A percentile compares a stretch with the other conserved stretches of the same genome.
phyloP scores from a whole-genome alignment of 1,140 invertebrate species.

The Zophobas morio region DNA sequence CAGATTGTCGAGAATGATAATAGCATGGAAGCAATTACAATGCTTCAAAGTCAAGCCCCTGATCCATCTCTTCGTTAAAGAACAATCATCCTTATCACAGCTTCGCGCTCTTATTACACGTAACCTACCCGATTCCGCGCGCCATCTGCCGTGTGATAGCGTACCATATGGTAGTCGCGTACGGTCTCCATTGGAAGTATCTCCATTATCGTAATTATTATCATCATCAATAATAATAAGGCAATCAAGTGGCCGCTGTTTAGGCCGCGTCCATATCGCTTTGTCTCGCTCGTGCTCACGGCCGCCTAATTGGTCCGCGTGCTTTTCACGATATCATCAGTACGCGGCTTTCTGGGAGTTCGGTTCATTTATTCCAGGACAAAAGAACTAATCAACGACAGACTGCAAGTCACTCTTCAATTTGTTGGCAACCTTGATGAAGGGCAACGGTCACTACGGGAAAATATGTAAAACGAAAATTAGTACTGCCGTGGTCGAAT shows the following conservation, averaged over 20 bases:
- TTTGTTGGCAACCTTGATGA: conserved; percentile 24
- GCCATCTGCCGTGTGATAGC: conserved; percentile 1
- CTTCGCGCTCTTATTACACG: background rate
- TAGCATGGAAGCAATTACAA: too few species aligned
- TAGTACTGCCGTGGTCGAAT: conserved; percentile 24
- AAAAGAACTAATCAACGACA: conserved; percentile 54
- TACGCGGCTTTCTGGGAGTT: conserved; percentile 42
- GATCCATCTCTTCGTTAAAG: too few species aligned
- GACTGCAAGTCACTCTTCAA: conserved; percentile 53
- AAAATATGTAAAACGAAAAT: conserved; percentile 23
- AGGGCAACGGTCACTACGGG: conserved; percentile 18
- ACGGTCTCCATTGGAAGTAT: conserved; percentile 32
- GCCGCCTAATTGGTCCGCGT: conserved; percentile 7
- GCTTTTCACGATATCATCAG: conserved; percentile 28
- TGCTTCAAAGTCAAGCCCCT: too few species aligned
- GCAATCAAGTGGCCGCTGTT: conserved; percentile 26
- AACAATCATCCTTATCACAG: background rate
- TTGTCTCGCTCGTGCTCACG: conserved; percentile 38
- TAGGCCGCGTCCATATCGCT: conserved; percentile 16
- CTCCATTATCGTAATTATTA: conserved; percentile 37
- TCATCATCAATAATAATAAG: conserved; percentile 43
- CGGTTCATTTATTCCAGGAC: conserved; percentile 53
- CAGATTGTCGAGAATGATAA: too few species aligned
- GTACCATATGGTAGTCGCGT: conserved; percentile 37
- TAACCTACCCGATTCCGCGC: background rate